Evolutionary conservation across 2,113 vertebrate species (phyloP).

Genomic region (Kryptolebias marmoratus): DNA sequence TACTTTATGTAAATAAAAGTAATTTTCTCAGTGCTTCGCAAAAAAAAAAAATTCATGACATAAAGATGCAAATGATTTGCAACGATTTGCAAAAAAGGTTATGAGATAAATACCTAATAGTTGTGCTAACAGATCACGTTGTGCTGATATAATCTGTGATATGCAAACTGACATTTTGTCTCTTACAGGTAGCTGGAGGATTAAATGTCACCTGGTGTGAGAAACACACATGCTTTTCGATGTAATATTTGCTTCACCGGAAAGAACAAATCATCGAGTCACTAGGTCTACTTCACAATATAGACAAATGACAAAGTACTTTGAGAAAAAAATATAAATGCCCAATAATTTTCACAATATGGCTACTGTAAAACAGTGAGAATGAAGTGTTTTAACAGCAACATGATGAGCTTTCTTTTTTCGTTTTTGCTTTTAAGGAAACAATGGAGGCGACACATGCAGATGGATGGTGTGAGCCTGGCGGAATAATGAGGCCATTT

Average conservation of each 20-base stretch:
- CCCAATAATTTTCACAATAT: constrained; percentile 20
- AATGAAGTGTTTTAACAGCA: constrained; percentile 23
- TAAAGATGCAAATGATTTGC: not conserved
- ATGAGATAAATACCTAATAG: not conserved
- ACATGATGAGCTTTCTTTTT: constrained; percentile 6
- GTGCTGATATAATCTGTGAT: constrained; percentile 14
- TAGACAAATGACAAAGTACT: constrained; percentile 16
- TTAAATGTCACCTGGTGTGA: constrained; percentile 37
- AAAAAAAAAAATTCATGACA: not conserved
- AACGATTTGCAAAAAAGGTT: not conserved
- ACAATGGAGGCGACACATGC: constrained; percentile 45
- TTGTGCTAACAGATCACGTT: constrained; percentile 2
- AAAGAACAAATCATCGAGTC: constrained; percentile 25
- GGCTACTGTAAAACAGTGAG: constrained; percentile 5
- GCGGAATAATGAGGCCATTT: constrained; percentile 70
- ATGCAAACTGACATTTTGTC: constrained; percentile 38
- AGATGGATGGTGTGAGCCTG: constrained; percentile 52
- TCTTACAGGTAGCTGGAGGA: not conserved
- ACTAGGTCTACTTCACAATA: not conserved
- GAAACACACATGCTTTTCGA: constrained; percentile 14
- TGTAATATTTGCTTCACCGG: constrained; percentile 18
- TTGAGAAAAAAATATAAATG: constrained; percentile 15
- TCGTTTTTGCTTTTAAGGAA: constrained; percentile 12
- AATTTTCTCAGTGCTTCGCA: not conserved
- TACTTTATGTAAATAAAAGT: not conserved